Evolutionary conservation across 2,888 invertebrate genomes (phyloP).

Genomic region (Corbicula japonica): DNA sequence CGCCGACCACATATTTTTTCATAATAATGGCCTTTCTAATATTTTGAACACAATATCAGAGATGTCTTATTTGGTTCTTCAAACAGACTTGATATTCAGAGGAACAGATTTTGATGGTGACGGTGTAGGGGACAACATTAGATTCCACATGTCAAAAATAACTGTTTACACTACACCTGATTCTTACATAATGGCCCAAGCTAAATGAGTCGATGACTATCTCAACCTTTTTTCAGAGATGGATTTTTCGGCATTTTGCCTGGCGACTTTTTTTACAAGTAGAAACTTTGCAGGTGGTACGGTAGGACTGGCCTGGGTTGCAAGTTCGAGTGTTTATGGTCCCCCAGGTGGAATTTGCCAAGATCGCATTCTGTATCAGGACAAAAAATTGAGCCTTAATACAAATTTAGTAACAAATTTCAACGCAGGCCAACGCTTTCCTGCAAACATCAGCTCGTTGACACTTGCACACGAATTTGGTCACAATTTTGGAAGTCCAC

Average conservation of each 20-base stretch:
- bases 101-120: conserved; percentile 83
- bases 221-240: conserved; percentile 74
- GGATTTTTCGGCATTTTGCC: conserved; percentile 73
- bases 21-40: conserved; percentile 67
- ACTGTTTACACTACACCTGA: conserved; percentile 65
- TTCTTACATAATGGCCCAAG: conserved; percentile 62
- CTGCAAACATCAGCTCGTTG: conserved; percentile 67
- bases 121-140: conserved; percentile 81
- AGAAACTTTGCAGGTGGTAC: conserved; percentile 75
- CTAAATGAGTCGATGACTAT: conserved; percentile 64
- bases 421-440: conserved; percentile 67
- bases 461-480: conserved; percentile 81
- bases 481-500: conserved; percentile 82
- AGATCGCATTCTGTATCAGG: conserved; percentile 36
- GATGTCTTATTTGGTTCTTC: conserved; percentile 76
- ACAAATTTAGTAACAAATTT: conserved; percentile 73
- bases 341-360: conserved; percentile 81
- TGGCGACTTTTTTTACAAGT: conserved; percentile 77
- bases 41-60: conserved; percentile 70
- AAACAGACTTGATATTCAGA: conserved; percentile 81
- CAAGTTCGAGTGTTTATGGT: conserved; percentile 68
- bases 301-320: conserved; percentile 80
- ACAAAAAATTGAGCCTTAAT: conserved; percentile 72
- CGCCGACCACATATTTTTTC: conserved; percentile 81
- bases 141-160: conserved; percentile 77